Percentiles rank a stretch among this genome's conserved stretches.
Evolutionary conservation across 2,113 vertebrate genomes (phyloP).

Genomic region (Diadophis punctatus): DNA sequence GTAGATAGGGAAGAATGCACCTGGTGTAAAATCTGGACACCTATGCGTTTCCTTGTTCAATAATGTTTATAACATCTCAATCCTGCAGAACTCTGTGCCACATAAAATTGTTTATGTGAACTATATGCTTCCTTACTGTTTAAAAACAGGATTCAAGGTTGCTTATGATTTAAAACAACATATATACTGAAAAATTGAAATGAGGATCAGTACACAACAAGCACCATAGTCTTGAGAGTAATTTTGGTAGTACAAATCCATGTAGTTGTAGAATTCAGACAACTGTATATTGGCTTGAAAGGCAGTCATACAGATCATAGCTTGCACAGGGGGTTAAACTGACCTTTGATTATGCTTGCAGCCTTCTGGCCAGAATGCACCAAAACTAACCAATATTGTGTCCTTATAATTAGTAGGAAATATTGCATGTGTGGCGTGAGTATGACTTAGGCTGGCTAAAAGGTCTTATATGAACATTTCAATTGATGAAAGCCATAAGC

Average conservation of each 20-base stretch:
- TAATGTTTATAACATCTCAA: neutral
- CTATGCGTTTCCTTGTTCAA: neutral
- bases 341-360: neutral
- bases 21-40: neutral
- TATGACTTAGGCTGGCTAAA: neutral
- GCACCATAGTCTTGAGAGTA: neutral
- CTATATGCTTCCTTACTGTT: neutral
- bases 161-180: neutral
- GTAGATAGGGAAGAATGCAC: neutral
- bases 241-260: neutral
- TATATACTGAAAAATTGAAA: neutral
- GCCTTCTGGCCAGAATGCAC: neutral
- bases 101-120: neutral
- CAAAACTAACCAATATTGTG: neutral
- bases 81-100: neutral
- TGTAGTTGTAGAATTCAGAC: neutral
- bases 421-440: neutral
- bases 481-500: neutral
- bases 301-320: neutral
- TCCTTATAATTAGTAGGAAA: neutral
- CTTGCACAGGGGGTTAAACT: neutral
- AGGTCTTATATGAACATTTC: neutral
- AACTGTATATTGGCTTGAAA: neutral
- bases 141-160: neutral
- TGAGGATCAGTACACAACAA: neutral